A percentile compares a stretch with the other conserved stretches of the same genome.
phyloP scores from a whole-genome alignment of 1,140 invertebrate genomes.

The Dinothrombium tinctorium region DNA sequence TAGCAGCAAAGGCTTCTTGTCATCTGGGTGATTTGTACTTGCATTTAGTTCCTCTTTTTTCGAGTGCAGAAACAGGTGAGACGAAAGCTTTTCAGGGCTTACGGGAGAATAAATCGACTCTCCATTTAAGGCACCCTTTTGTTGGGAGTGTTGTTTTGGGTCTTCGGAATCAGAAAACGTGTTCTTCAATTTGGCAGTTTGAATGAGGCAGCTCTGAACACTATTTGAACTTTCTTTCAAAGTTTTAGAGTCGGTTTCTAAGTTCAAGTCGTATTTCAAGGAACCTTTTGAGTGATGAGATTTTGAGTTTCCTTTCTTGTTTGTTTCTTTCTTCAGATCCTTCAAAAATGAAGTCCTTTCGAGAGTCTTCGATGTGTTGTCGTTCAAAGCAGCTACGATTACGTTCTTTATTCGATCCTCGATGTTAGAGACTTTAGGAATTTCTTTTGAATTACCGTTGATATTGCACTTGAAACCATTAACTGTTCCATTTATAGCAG shows the following conservation, averaged over 20 bases:
- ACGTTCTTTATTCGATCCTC: conserved; percentile 63
- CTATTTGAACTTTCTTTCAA: background rate
- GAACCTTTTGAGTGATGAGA: too few relatives aligned
- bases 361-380: conserved; percentile 48
- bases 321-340: conserved; percentile 26
- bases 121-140: background rate
- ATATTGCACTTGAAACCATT: background rate
- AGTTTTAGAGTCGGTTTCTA: conserved; percentile 2
- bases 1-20: conserved; percentile 4
- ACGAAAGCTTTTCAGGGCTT: background rate
- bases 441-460: background rate
- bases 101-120: background rate
- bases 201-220: background rate
- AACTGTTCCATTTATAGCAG: background rate
- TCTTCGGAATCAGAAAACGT: background rate
- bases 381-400: conserved; percentile 65
- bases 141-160: background rate
- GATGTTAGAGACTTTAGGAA: background rate
- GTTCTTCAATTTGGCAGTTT: background rate
- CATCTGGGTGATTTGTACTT: background rate
- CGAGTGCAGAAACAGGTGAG: background rate
- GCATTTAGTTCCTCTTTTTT: background rate
- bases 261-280: too few relatives aligned
- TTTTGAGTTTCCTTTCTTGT: background rate
- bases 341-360: conserved; percentile 31